Evolutionary conservation across 1,140 invertebrate genomes (phyloP), one percentile per base, ranked within the genome.

Genomic region (Atopsyche davidsoni): DNA sequence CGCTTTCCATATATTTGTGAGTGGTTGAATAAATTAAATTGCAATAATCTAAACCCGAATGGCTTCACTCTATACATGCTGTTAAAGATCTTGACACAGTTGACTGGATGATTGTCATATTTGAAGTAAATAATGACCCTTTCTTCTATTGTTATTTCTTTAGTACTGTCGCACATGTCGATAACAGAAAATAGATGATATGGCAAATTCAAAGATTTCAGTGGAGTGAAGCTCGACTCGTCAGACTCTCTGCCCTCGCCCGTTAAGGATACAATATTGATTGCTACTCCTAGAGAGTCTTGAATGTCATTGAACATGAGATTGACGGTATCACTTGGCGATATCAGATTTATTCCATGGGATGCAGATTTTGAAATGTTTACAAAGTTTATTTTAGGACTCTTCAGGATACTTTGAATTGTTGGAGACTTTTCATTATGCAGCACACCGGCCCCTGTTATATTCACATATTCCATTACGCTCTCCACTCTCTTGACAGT

Each of bases 1-100:
- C 82, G 81, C 64, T 82, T 81, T 7, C 84, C 88, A 55, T 83
- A 84, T 53, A 85, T 82, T 32, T 79, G 77, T 0, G 87, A 90
- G 38, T 93, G 90, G 65, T 97, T 92, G 58, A 91, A 96, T 9
- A 98, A 69, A 73, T 96, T 96, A 51, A 95, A 89, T 62, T 98
- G 94, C 9, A 98, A 74, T 16, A 98, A 73, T 44, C 90, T 79
- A 60, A 96, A 91, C 14, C 91, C 92, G 62, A 95, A 82, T 4
- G 87, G 86, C 64, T 94, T 94, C 0, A 87, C 80, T 60, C 85
- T 75, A 51, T 83, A 87, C 31, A 81, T 78, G 57, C 87, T 92
- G 31, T 85, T 86, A 60, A 99, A 96, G 58, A 98, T 94, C 71
- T 99, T 99, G 0, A 99, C 89, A 67, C 96, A 99, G 66, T 96